Evolutionary conservation across 2,888 invertebrate species (phyloP), one percentile per base, ranked within the genome.

Genomic region (Ptilodon capucinus): DNA sequence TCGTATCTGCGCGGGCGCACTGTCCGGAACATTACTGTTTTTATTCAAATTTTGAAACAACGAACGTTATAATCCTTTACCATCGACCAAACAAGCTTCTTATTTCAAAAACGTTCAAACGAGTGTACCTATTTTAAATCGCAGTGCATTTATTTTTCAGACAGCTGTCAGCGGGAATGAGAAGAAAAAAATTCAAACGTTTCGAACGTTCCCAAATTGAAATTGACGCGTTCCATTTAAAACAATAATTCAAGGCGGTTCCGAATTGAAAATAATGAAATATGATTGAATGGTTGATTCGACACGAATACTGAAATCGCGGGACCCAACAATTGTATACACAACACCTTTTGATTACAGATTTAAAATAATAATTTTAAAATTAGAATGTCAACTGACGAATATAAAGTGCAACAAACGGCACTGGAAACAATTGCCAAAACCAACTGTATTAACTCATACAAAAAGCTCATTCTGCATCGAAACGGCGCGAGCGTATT

Each of bases 211-310:
- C 71, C 68, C 55, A 79, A 86, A 89, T 89, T 89, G 79, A 87
- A 84, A 88, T 81, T 85, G 89, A 89, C 90, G 86, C 81, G 84
- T 84, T 82, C 84, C 81, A 84, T 86, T 89, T 84, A 85, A 86
- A 88, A 86, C 84, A 88, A 86, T 84, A 79, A 87, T 70, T 75
- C 74, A 74, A 71, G 74, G 71, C 64, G 68, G 69, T 68, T 64
- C 69, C 65, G 71, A 86, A 86, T 89, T 86, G 80, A 80, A 81
- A 84, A 82, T 81, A 86, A 87, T 86, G 70, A 77, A 84, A 79
- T 79, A 73, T 74, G 80, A 86, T 87, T 84, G 83, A 78, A 66
- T 32, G 32, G 14, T 32, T n/a, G 13, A 14, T 14, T 14, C 28
- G 32, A n/a, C 3, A 6, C n/a, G 3, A 6, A 14, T 32, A 32